A percentile compares a stretch with the other conserved stretches of the same genome.
These are phyloP conservation scores for Apomyelois bistriatella DNA, from an alignment of 2,888 invertebrate genomes.

Conservation along the genomic window DNA sequence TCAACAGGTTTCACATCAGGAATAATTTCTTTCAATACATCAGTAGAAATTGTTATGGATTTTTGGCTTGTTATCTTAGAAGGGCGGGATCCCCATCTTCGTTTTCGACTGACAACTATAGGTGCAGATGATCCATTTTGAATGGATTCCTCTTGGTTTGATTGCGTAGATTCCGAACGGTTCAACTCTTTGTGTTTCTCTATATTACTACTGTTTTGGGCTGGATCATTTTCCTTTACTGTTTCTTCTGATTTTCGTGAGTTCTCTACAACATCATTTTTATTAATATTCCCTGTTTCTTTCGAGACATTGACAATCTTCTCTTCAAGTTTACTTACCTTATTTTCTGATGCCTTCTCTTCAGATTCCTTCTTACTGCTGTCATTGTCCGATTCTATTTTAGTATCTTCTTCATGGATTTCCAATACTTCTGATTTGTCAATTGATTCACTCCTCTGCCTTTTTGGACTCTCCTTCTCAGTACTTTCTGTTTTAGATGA, in stretches of 20 bases:
- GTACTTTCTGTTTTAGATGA: slow-evolving; percentile 18
- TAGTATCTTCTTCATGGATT: slow-evolving; percentile 59
- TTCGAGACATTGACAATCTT: slow-evolving; percentile 42
- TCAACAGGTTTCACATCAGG: slow-evolving; percentile 82
- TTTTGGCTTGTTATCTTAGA: slow-evolving; percentile 78
- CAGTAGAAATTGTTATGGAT: slow-evolving; percentile 86
- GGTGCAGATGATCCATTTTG: slow-evolving; percentile 54
- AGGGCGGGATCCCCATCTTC: slow-evolving; percentile 70
- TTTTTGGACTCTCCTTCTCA: slow-evolving; percentile 21
- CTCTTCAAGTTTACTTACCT: slow-evolving; percentile 71
- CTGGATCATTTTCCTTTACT: slow-evolving; percentile 33
- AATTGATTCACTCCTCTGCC: slow-evolving; percentile 43
- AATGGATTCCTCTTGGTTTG: slow-evolving; percentile 40
- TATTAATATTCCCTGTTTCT: slow-evolving; percentile 52
- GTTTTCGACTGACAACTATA: slow-evolving; percentile 56
- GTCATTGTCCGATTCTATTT: slow-evolving; percentile 51
- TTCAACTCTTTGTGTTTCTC: slow-evolving; percentile 29
- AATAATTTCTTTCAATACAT: slow-evolving; percentile 84
- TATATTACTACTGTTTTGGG: slow-evolving; percentile 28
- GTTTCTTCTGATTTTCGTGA: slow-evolving; percentile 33
- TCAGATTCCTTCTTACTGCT: slow-evolving; percentile 31
- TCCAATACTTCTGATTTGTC: slow-evolving; percentile 65
- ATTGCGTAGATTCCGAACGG: slow-evolving; percentile 37
- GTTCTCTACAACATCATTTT: slow-evolving; percentile 67
- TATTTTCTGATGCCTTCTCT: slow-evolving; percentile 30